A percentile compares a stretch with the other conserved stretches of the same genome.
Conservation (phyloP, 2,113 vertebrate genomes). For the Dasyornis broadbenti region DNA sequence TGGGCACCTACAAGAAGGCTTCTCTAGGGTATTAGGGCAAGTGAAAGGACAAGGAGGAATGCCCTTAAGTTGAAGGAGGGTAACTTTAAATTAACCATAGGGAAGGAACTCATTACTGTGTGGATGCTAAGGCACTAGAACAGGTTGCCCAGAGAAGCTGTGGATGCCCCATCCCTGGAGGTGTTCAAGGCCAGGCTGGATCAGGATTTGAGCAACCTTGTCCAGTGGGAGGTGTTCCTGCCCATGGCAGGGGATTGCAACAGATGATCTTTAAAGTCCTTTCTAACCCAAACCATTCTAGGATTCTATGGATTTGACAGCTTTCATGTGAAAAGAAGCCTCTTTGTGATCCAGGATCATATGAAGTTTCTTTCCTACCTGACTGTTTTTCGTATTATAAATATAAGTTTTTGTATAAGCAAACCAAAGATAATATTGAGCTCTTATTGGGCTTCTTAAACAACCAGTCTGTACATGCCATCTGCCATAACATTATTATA, state of each 20-base stretch:
- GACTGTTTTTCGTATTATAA: background rate
- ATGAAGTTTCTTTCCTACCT: background rate
- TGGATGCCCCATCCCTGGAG: background rate
- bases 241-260: background rate
- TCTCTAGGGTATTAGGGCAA: background rate
- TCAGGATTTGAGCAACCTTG: background rate
- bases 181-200: background rate
- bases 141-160: background rate
- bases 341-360: background rate
- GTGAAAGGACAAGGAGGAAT: background rate
- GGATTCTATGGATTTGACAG: background rate
- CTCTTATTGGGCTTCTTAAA: background rate
- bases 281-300: background rate
- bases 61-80: background rate
- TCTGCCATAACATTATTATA: background rate
- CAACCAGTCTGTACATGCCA: background rate
- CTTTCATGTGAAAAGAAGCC: background rate
- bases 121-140: background rate
- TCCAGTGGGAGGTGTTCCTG: background rate
- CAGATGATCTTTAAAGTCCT: rapidly evolving
- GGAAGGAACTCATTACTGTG: background rate
- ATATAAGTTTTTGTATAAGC: background rate
- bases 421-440: background rate
- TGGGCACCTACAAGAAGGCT: background rate
- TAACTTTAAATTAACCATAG: background rate